Percentiles rank a stretch among this genome's conserved stretches.
phyloP scores from a whole-genome alignment of 2,888 invertebrate genomes.

The Chloroclystis v-ata region DNA sequence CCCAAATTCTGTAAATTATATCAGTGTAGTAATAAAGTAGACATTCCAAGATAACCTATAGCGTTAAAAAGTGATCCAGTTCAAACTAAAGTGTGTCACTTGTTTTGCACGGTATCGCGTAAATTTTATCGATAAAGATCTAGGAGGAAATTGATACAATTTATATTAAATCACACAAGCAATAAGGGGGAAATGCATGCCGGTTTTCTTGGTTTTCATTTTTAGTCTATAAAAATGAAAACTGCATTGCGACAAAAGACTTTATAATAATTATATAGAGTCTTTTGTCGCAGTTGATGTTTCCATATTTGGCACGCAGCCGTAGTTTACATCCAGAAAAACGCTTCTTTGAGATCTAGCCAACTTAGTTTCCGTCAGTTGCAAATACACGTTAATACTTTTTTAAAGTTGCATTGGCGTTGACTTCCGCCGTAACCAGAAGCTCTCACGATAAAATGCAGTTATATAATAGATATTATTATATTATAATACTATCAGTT shows the following conservation, averaged over 20 bases:
- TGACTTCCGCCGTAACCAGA: too few relatives aligned
- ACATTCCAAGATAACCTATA: slow-evolving; percentile 21
- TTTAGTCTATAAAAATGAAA: slow-evolving; percentile 9
- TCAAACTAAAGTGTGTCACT: slow-evolving; percentile 6
- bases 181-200: not conserved
- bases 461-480: too few relatives aligned
- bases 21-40: slow-evolving; percentile 2
- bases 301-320: slow-evolving; percentile 14
- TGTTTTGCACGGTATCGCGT: not conserved
- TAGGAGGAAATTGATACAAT: not conserved
- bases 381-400: not conserved
- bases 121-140: not conserved
- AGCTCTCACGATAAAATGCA: too few relatives aligned
- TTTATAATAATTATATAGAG: too few relatives aligned
- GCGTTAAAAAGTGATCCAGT: slow-evolving; percentile 13
- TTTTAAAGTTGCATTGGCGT: not conserved
- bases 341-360: slow-evolving; percentile 1
- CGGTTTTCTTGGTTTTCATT: slow-evolving; percentile 15
- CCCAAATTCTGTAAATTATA: slow-evolving; percentile 16
- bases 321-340: slow-evolving; percentile 3
- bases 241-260: slow-evolving; percentile 20
- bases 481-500: too few relatives aligned
- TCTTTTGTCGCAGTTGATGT: too few relatives aligned
- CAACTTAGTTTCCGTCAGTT: slow-evolving; percentile 1
- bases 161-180: not conserved